Base-by-base conservation (phyloP, 2,797 vertebrate genomes). In the Jordanella pulchra region DNA sequence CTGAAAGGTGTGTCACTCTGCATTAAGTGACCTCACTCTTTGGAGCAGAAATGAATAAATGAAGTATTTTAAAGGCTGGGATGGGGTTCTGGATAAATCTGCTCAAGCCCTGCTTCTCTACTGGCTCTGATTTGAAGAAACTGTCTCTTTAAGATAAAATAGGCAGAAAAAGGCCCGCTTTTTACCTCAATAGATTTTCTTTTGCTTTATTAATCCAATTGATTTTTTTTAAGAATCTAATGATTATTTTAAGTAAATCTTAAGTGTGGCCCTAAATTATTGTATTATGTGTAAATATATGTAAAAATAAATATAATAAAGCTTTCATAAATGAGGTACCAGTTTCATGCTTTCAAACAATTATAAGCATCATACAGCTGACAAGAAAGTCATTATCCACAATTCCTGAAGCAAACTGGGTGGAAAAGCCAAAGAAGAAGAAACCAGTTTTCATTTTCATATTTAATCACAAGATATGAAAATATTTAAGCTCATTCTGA, bases 1-100 rank as follows among this genome's bases (percentile, higher is more conserved):
- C 0, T 93, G 80, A 94, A 86, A 86, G 0, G 91, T 70, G 73
- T 86, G 75, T 17, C 89, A 0, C 0, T 90, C 25, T 93, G 89
- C 68, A 2, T 93, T 1, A 93, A 88, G 80, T 94, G 83, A 94
- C 27, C 42, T 50, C 0, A 0, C 13, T 53, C 11, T 30, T n/a
- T 23, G 61, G 10, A 6, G 10, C 6, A 60, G 35, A 72, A 27
- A 0, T 3, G 30, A 35, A 65, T 73, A 64, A 28, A 76, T 73
- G 73, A 77, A 76, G 7, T 61, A 21, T 67, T 78, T 75, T 60
- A 3, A 47, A 61, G 7, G 54, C 32, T 42, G 23, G 11, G 60
- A 18, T 56, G 2, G 45, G 54, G 73, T 61, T 79, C 56, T 71
- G 50, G 15, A 7, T 69, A 71, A 80, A 68, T 54, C 35, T 44